A percentile compares a stretch with the other conserved stretches of the same genome.
phyloP scores from a whole-genome alignment of 2,888 invertebrate genomes.

The Autographa pulchrina region DNA sequence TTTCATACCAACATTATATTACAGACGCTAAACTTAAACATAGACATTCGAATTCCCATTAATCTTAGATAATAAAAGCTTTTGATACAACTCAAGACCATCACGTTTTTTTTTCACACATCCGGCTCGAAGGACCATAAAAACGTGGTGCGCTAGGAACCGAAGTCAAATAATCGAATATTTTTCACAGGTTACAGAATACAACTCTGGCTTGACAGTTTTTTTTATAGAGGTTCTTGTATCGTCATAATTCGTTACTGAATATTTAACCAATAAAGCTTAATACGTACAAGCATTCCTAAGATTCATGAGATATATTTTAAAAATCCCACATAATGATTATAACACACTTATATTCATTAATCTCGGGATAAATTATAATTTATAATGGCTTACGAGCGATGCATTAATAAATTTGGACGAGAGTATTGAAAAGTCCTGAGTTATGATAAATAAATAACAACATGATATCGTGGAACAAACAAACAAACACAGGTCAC shows the following conservation, averaged over 20 bases:
- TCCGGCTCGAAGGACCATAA: constrained; percentile 36
- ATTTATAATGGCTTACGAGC: constrained; percentile 77
- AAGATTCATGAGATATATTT: constrained; percentile 73
- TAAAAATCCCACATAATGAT: constrained; percentile 74
- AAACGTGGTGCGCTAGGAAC: constrained; percentile 14
- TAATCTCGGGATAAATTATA: constrained; percentile 81
- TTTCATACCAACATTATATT: constrained; percentile 21
- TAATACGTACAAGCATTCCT: constrained; percentile 75
- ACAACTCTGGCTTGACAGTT: constrained; percentile 34
- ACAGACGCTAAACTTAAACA: constrained; percentile 8
- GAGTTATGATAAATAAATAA: constrained; percentile 84
- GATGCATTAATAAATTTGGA: constrained; percentile 79
- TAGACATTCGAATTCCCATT: constrained; percentile 21
- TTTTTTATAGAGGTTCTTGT: constrained; percentile 23
- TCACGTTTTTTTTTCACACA: constrained; percentile 38
- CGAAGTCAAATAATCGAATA: constrained; percentile 34
- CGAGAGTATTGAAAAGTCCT: constrained; percentile 81
- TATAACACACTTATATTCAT: constrained; percentile 81
- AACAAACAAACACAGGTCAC: constrained; percentile 80
- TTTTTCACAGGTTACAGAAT: constrained; percentile 47
- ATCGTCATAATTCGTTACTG: constrained; percentile 63
- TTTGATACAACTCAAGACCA: constrained; percentile 24
- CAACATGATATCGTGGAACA: constrained; percentile 75
- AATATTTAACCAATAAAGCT: constrained; percentile 68
- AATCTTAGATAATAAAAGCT: constrained; percentile 29